These are phyloP conservation scores for Drosophila ambigua DNA, from an alignment of 1,140 invertebrate genomes.

Conservation along the genomic window DNA sequence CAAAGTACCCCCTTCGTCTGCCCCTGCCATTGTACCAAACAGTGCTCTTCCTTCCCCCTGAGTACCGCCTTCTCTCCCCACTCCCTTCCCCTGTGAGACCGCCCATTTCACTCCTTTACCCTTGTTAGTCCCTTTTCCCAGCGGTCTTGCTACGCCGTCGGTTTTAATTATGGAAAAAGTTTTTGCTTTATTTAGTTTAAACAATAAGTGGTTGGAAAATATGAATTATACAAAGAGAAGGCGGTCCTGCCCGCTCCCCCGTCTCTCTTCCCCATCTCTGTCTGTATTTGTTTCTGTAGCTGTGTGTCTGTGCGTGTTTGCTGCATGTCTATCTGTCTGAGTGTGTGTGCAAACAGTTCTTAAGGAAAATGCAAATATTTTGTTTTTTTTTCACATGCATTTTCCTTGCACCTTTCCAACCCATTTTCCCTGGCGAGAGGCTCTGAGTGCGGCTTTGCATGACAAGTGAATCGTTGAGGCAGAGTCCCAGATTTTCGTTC, in stretches of 20 bases:
- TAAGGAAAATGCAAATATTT: conserved; percentile 70
- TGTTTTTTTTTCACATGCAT: conserved; percentile 14
- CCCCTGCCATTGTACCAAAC: not conserved
- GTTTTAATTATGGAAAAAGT: conserved; percentile 79
- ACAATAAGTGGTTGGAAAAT: conserved; percentile 79
- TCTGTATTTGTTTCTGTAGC: too few relatives aligned
- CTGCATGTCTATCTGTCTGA: conserved; percentile 1
- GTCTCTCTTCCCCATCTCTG: too few relatives aligned
- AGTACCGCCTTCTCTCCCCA: not conserved
- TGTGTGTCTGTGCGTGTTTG: conserved; percentile 11
- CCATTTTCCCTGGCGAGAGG: conserved; percentile 13
- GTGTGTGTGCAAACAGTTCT: conserved; percentile 52
- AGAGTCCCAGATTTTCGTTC: conserved; percentile 31
- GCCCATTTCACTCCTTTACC: not conserved
- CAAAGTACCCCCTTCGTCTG: not conserved
- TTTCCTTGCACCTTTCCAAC: conserved; percentile 16
- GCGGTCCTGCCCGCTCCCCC: not conserved
- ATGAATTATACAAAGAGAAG: conserved; percentile 73
- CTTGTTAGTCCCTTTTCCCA: conserved; percentile 6
- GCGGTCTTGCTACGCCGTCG: conserved; percentile 39
- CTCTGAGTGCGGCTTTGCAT: conserved; percentile 34
- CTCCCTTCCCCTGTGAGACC: not conserved
- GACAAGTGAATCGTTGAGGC: conserved; percentile 44
- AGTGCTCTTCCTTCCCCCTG: not conserved
- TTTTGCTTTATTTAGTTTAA: conserved; percentile 79